Base-by-base conservation (phyloP, 2,113 vertebrate species). In the Vidua macroura region DNA sequence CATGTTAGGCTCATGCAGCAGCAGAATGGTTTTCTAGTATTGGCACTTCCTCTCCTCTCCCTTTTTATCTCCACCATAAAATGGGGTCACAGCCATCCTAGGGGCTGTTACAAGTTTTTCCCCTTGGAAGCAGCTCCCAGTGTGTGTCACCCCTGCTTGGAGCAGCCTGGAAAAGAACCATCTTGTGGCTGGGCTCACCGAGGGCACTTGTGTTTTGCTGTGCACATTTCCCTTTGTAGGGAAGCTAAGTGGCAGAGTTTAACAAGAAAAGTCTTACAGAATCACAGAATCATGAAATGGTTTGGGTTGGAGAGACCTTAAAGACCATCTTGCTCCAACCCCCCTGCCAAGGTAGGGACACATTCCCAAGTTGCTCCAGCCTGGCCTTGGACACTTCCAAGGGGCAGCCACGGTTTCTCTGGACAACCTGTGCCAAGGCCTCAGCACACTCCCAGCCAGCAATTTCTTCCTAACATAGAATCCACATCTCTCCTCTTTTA, bases 211-310 rank as follows among this genome's bases (percentile, higher is more conserved):
- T 35, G 55, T 15, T 88, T 43, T 33, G 35, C 11, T 6, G 0
- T 2, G 49, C 15, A 22, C 10, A 5, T 35, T 27, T 53, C 31
- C 30, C n/a, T 7, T 13, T 4, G 31, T 12, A 7, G 0, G 3
- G 74, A 25, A 46, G 9, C 3, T 5, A 17, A 52, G 30, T 7
- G 39, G 28, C 44, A 6, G 2, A 44, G 48, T 19, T 68, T 35
- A 79, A 8, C 13, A 35, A 48, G 35, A 44, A 55, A 79, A 72
- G n/a, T 21, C 41, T 27, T 27, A 59, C 5, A 39, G 74, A 69
- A 51, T 37, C 33, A 67, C 28, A 74, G 24, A 43, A 37, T n/a
- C 28, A 28, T 20, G 21, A 24, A 48, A 46, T 9, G 30, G 41
- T 53, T 60, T 53, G 55, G 17, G 17, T n/a, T 41, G 55, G 46